Conservation (phyloP, 2,888 invertebrate genomes). For the Ferrisia virgata region DNA sequence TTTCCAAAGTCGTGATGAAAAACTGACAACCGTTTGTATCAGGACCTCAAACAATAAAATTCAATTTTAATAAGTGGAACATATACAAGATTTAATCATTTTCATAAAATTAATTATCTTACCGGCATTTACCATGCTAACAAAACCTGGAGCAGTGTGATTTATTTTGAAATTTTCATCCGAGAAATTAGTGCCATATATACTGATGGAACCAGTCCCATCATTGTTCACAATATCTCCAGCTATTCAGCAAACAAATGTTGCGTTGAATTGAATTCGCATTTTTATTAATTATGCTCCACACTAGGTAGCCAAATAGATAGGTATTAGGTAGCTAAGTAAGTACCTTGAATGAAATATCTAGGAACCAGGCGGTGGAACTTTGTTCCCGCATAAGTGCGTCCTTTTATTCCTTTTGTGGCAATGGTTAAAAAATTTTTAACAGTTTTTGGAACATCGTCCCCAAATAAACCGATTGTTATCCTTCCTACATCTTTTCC, state of each 20-base stretch:
- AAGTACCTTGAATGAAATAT: slow-evolving; percentile 90
- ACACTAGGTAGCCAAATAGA: no score
- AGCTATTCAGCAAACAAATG: slow-evolving; percentile 53
- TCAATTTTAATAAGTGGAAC: background rate
- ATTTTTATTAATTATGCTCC: no score
- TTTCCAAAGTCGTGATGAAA: slow-evolving; percentile 87
- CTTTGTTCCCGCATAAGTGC: slow-evolving; percentile 84
- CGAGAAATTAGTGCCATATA: slow-evolving; percentile 86
- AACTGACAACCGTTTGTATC: slow-evolving; percentile 98
- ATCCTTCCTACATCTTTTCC: slow-evolving; percentile 65
- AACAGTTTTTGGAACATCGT: slow-evolving; percentile 86
- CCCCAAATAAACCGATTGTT: slow-evolving; percentile 87
- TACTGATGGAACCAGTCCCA: slow-evolving; percentile 82
- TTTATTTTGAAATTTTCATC: slow-evolving; percentile 97
- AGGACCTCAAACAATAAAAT: slow-evolving; percentile 48
- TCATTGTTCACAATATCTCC: slow-evolving; percentile 78
- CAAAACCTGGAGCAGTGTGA: slow-evolving; percentile 93
- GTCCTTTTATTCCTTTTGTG: slow-evolving; percentile 65
- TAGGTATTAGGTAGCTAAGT: no score
- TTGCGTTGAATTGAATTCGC: no score
- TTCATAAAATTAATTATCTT: background rate
- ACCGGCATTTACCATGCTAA: slow-evolving; percentile 97
- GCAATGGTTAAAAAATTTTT: slow-evolving; percentile 80
- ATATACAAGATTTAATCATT: no score
- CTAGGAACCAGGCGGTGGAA: slow-evolving; percentile 86